A percentile compares a stretch with the other conserved stretches of the same genome.
Conservation (phyloP, 1,140 invertebrate genomes). For the Scaptomyza hsui region DNA sequence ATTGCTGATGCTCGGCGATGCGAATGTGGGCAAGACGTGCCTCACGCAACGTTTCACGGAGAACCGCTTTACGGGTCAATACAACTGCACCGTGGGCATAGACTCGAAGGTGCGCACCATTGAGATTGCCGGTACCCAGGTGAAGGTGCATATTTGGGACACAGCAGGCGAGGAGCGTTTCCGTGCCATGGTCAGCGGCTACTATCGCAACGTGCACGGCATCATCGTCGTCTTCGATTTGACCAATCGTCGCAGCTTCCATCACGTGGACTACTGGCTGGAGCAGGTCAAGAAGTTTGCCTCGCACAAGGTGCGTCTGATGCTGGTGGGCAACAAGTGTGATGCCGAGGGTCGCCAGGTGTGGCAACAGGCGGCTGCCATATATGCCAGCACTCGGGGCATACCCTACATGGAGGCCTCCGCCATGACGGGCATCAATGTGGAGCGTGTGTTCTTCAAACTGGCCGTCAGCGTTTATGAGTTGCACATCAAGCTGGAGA, state of each 20-base stretch:
- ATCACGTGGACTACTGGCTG: constrained; percentile 33
- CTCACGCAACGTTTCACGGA: constrained; percentile 37
- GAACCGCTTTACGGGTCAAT: constrained; percentile 8
- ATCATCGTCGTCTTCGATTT: constrained; percentile 51
- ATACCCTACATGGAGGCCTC: constrained; percentile 40
- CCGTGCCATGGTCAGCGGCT: constrained; percentile 8
- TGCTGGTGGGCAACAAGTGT: constrained; percentile 59
- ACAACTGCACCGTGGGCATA: constrained; percentile 35
- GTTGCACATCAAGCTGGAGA: neutral
- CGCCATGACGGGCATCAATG: constrained; percentile 46
- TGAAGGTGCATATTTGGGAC: constrained; percentile 51
- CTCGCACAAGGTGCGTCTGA: neutral
- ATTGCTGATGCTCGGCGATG: constrained; percentile 50
- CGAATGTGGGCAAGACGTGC: constrained; percentile 45
- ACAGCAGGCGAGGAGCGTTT: constrained; percentile 55
- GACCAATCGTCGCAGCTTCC: constrained; percentile 15
- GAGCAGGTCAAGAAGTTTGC: constrained; percentile 14
- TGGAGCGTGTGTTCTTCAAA: constrained; percentile 22
- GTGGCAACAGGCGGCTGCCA: neutral
- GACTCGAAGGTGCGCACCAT: constrained; percentile 23
- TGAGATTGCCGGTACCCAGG: constrained; percentile 21
- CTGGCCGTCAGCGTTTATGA: constrained; percentile 29
- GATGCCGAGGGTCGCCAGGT: constrained; percentile 37
- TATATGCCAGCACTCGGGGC: constrained; percentile 9
- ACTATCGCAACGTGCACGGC: constrained; percentile 41